These are phyloP conservation scores for Lochmaea crataegi DNA, from an alignment of 2,888 invertebrate species.

Conservation along the genomic window DNA sequence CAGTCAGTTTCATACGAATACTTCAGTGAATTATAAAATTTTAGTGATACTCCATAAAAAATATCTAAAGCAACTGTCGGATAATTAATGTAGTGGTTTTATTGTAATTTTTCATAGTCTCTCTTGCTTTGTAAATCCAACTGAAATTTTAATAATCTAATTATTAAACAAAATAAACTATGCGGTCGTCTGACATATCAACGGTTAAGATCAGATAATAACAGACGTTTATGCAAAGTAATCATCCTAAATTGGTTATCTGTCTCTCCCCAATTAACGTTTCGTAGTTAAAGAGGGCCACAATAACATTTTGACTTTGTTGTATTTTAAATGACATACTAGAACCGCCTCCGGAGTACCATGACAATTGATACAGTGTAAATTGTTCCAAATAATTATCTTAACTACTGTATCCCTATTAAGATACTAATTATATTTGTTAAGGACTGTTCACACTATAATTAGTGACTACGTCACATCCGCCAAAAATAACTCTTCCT, in stretches of 20 bases:
- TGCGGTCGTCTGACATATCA: constrained; percentile 27
- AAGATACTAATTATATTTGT: constrained; percentile 65
- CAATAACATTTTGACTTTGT: constrained; percentile 32
- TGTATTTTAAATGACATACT: constrained; percentile 33
- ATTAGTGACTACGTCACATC: constrained; percentile 64
- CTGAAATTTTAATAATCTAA: constrained; percentile 21
- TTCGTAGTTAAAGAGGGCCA: constrained; percentile 19
- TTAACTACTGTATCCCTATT: constrained; percentile 67
- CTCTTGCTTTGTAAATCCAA: no score
- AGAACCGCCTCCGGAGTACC: constrained; percentile 57
- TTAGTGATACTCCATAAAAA: no score
- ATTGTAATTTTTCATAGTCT: not conserved
- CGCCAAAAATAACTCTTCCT: constrained; percentile 60
- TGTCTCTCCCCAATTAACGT: constrained; percentile 48
- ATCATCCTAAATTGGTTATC: constrained; percentile 56
- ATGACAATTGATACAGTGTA: constrained; percentile 61
- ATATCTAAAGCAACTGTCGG: no score
- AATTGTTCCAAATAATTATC: constrained; percentile 64
- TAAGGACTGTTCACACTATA: constrained; percentile 64
- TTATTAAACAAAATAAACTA: constrained; percentile 31
- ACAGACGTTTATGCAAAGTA: constrained; percentile 47
- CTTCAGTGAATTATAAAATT: no score
- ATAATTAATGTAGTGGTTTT: not conserved
- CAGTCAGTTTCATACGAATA: no score
- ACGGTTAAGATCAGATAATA: constrained; percentile 28